Percentiles rank a stretch among this genome's conserved stretches.
These are phyloP conservation scores for Ceratina japonica DNA, from an alignment of 1,140 invertebrate genomes.

Conservation along the genomic window DNA sequence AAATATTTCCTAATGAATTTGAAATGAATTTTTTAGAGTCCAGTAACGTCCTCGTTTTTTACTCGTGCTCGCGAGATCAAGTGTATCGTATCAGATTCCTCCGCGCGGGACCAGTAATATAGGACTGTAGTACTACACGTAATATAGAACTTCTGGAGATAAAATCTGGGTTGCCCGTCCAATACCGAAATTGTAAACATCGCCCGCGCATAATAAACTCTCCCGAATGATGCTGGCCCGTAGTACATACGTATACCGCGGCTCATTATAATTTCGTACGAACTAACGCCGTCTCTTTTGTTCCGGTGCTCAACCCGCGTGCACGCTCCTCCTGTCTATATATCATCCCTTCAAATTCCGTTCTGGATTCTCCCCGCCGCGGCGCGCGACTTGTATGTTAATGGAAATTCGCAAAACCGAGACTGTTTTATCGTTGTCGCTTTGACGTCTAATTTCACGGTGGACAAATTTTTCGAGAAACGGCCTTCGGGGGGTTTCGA, in stretches of 20 bases:
- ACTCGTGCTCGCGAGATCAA: too few relatives aligned
- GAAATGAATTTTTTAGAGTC: too few relatives aligned
- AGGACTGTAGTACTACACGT: too few relatives aligned
- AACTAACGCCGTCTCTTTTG: background rate
- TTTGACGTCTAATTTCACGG: slow-evolving; percentile 35
- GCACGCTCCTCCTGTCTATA: background rate
- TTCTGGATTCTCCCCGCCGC: background rate
- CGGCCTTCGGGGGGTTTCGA: background rate
- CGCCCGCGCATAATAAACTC: slow-evolving; percentile 13
- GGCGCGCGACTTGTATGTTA: background rate
- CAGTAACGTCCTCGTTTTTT: too few relatives aligned
- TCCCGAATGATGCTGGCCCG: background rate
- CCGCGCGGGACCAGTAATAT: too few relatives aligned
- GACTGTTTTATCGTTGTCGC: slow-evolving; percentile 14
- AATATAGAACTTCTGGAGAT: slow-evolving; percentile 6
- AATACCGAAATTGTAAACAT: slow-evolving; percentile 21
- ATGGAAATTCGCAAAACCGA: slow-evolving; percentile 2
- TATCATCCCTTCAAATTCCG: too few relatives aligned
- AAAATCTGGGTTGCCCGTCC: slow-evolving; percentile 8
- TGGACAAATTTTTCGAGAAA: slow-evolving; percentile 22
- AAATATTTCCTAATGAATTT: too few relatives aligned
- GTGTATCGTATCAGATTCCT: background rate
- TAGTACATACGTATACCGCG: slow-evolving; percentile 5
- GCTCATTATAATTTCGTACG: slow-evolving; percentile 21
- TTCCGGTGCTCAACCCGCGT: background rate